Evolutionary conservation across 2,797 vertebrate species (phyloP).

Genomic region (Darevskia nairensis): DNA sequence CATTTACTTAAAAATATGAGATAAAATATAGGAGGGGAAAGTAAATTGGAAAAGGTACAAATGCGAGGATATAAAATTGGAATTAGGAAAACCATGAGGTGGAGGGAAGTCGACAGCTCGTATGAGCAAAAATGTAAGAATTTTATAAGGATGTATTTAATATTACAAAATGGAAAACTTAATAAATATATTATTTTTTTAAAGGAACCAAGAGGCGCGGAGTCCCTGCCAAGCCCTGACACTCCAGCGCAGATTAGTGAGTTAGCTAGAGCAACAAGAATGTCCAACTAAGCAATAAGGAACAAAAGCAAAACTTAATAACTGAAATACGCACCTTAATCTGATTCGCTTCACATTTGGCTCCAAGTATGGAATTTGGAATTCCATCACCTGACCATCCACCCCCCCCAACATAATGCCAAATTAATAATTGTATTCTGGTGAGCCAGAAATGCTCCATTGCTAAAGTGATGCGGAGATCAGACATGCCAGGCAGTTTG

Average conservation of each 20-base stretch:
- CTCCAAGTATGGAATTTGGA: background rate
- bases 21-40: too few relatives aligned
- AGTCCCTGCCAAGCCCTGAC: background rate
- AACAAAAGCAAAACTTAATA: background rate
- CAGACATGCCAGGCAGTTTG: background rate
- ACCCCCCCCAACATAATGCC: background rate
- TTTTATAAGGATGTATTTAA: too few relatives aligned
- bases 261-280: background rate
- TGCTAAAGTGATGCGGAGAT: background rate
- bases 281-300: background rate
- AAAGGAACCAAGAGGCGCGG: background rate
- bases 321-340: background rate
- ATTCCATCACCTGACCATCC: background rate
- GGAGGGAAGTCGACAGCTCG: too few relatives aligned
- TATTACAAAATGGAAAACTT: too few relatives aligned
- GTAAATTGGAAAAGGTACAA: too few relatives aligned
- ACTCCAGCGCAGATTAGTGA: background rate
- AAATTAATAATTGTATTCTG: background rate
- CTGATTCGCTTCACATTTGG: background rate
- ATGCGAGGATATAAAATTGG: too few relatives aligned
- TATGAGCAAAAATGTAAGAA: too few relatives aligned
- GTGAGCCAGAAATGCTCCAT: background rate
- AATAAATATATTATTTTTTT: too few relatives aligned
- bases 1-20: too few relatives aligned
- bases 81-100: too few relatives aligned